Percentiles rank a stretch among this genome's conserved stretches.
phyloP scores from a whole-genome alignment of 2,797 vertebrate genomes.

The Lagocephalus sceleratus region DNA sequence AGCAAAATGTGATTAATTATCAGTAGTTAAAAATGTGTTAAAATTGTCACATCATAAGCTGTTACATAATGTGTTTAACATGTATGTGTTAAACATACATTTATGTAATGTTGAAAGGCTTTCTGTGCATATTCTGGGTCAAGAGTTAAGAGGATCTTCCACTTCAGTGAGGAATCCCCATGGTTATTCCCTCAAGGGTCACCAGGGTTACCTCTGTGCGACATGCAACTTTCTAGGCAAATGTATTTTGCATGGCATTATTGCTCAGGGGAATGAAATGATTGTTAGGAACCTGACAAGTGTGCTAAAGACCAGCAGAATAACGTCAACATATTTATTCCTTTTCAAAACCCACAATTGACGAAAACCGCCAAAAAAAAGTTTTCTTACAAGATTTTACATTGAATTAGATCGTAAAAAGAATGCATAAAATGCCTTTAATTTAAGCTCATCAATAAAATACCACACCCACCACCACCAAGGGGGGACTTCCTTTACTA shows the following conservation, averaged over 20 bases:
- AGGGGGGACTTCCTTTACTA: background rate
- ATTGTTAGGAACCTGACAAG: no score
- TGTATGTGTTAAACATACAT: background rate
- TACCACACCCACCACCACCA: background rate
- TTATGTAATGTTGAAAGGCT: slow-evolving; percentile 15
- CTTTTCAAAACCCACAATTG: background rate
- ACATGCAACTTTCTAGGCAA: background rate
- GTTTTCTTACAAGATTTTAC: no score
- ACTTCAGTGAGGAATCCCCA: slow-evolving; percentile 8
- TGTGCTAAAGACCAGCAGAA: no score
- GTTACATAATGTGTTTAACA: background rate
- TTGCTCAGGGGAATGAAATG: no score
- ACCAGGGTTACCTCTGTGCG: background rate
- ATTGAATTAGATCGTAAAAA: no score
- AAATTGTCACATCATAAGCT: no score
- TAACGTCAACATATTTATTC: no score
- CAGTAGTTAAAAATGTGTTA: no score
- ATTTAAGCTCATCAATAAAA: background rate
- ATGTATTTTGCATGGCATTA: background rate
- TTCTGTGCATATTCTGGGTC: background rate
- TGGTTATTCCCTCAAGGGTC: slow-evolving; percentile 4
- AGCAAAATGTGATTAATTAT: no score
- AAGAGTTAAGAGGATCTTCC: slow-evolving; percentile 16
- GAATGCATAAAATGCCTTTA: background rate
- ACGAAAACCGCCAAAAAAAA: no score